These are phyloP conservation scores for Andrena flavipes DNA, from an alignment of 2,888 invertebrate species.

Conservation along the genomic window DNA sequence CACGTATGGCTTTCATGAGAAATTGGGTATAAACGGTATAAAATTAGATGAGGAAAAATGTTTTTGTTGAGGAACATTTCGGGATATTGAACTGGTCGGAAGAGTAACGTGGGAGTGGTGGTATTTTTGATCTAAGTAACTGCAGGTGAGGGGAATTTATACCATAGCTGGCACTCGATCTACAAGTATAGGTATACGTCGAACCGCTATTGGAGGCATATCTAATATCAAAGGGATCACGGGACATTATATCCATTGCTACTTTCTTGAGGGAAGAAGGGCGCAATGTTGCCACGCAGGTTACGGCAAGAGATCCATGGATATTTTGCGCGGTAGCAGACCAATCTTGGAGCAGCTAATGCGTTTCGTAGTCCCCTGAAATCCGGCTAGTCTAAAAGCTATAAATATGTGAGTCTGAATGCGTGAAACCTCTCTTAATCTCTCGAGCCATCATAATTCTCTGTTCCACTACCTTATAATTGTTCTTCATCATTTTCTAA, in stretches of 20 bases:
- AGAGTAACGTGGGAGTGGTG: conserved; percentile 18
- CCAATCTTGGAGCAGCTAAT: conserved; percentile 39
- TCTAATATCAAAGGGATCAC: conserved; percentile 56
- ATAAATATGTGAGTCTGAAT: conserved; percentile 61
- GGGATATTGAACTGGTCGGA: neutral
- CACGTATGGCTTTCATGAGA: neutral
- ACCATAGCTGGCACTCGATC: conserved; percentile 44
- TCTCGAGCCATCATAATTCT: conserved; percentile 37
- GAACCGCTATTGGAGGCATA: conserved; percentile 46
- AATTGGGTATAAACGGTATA: neutral
- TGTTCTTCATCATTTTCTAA: conserved; percentile 32
- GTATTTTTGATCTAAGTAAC: conserved; percentile 32
- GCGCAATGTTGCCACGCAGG: conserved; percentile 8
- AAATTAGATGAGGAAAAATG: neutral
- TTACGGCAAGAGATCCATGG: neutral
- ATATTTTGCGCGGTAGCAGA: neutral
- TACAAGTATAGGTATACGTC: conserved; percentile 28
- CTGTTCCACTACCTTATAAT: neutral
- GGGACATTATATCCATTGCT: conserved; percentile 27
- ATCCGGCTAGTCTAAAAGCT: conserved; percentile 56
- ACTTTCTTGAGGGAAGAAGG: conserved; percentile 18
- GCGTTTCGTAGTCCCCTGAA: conserved; percentile 47
- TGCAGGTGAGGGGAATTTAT: conserved; percentile 41
- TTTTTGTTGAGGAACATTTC: neutral
- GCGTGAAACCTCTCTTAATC: conserved; percentile 26